Evolutionary conservation across 2,888 invertebrate genomes (phyloP), one percentile per base, ranked within the genome.

Genomic region (Aphidius colemani): DNA sequence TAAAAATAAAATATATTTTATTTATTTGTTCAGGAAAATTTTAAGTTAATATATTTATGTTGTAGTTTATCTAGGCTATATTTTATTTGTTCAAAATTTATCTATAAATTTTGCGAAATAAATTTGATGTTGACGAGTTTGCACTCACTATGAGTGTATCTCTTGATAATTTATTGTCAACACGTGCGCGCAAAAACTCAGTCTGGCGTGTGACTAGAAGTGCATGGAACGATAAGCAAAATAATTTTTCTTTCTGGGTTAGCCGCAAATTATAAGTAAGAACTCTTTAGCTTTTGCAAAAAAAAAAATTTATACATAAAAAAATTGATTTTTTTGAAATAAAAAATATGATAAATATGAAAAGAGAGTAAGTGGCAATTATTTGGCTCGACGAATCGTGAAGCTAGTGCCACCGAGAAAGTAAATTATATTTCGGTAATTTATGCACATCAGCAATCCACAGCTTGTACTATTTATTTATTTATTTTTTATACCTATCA

Each of bases 151-250:
- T 64, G 57, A 45, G 61, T 59, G 62, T 59, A 53, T 58, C 53
- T 61, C 61, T 49, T 62, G 60, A 70, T 73, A 75, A 76, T 76
- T 76, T 76, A 76, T 76, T 68, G 74, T 65, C 65, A 72, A 70
- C 75, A 74, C 75, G 74, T 75, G 74, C 74, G 74, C 74, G 69
- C 61, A 57, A 44, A 64, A 67, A 57, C 41, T 45, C 64, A 61
- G 39, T 61, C 44, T 53, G 57, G 65, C 61, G 65, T 30, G 30
- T 57, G 64, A 66, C 62, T 66, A 61, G 61, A 67, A 67, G 66
- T 65, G 68, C 61, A 67, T 57, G 56, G 63, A 57, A 58, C 68
- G 70, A 71, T 60, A 61, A 65, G 48, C 61, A 39, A 59, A 56
- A 53, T 18, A 10, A 46, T 58, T 55, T 53, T 9, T 51, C 44